Evolutionary conservation across 2,113 vertebrate genomes (phyloP).

Genomic region (Rhynchomys soricoides): DNA sequence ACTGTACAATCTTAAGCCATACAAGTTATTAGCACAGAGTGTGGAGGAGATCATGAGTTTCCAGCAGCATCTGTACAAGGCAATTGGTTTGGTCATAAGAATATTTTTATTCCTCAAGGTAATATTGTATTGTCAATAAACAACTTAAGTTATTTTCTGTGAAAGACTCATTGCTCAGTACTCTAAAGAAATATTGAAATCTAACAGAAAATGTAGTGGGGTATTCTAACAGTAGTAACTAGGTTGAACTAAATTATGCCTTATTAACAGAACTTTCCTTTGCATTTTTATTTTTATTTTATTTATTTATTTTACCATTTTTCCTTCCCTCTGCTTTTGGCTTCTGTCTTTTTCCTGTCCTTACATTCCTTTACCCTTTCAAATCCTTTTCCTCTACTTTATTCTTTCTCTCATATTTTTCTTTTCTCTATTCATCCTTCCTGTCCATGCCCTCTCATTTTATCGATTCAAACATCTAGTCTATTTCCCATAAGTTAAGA

Average conservation of each 20-base stretch:
- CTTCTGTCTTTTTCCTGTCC: too few species aligned
- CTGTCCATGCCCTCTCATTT: fast-evolving
- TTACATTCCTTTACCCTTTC: neutral
- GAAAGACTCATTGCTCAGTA: conserved; percentile 12
- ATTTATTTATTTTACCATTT: neutral
- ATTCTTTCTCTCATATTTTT: neutral
- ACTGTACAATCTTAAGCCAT: neutral
- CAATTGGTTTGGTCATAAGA: neutral
- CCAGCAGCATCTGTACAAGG: neutral
- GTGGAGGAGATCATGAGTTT: too few species aligned
- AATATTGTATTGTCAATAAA: conserved; percentile 55
- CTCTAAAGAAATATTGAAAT: conserved; percentile 48
- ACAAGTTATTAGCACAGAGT: neutral
- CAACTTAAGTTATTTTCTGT: conserved; percentile 49
- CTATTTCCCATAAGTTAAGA: neutral
- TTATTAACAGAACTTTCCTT: neutral
- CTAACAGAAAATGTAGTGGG: neutral
- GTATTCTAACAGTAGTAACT: neutral
- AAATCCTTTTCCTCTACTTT: fast-evolving
- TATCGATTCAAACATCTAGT: neutral
- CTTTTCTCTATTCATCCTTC: neutral
- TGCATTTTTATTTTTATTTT: too few species aligned
- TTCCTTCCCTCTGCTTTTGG: fast-evolving
- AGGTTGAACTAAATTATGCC: neutral
- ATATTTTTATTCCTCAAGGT: conserved; percentile 55